phyloP scores from a whole-genome alignment of 2,797 vertebrate species.

The Cephalopachus bancanus region DNA sequence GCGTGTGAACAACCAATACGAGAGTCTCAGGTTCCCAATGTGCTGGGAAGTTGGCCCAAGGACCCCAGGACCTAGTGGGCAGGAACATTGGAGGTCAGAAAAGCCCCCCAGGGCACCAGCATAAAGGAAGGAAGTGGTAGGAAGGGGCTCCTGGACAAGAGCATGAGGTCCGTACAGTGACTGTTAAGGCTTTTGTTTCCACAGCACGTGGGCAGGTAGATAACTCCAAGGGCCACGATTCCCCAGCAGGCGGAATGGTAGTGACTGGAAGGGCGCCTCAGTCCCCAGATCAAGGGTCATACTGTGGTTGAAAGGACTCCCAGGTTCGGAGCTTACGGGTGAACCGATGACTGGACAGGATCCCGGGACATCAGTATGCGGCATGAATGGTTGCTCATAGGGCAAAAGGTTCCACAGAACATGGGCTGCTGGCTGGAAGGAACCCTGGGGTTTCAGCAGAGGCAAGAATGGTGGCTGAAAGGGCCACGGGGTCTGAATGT shows the following conservation, averaged over 20 bases:
- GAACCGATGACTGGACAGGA: neutral
- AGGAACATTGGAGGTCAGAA: rapidly evolving
- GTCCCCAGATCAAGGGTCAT: neutral
- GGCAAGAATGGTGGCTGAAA: neutral
- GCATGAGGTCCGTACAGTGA: rapidly evolving
- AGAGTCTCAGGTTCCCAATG: neutral
- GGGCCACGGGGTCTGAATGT: neutral
- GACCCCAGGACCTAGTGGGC: neutral
- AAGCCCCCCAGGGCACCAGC: neutral
- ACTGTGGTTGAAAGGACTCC: neutral
- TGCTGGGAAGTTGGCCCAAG: rapidly evolving
- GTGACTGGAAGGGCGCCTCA: neutral
- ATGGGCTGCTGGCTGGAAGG: neutral
- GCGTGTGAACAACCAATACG: rapidly evolving
- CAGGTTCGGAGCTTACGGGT: neutral
- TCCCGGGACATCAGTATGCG: neutral
- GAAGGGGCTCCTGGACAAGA: neutral
- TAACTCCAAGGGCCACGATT: neutral
- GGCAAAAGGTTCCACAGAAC: neutral
- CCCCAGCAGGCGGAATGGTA: neutral
- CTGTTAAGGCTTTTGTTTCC: neutral
- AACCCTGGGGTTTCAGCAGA: neutral
- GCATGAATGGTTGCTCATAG: neutral
- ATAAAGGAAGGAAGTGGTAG: neutral
- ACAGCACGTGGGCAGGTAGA: neutral